phyloP scores from a whole-genome alignment of 2,888 invertebrate genomes.

The Phytoseiulus persimilis region DNA sequence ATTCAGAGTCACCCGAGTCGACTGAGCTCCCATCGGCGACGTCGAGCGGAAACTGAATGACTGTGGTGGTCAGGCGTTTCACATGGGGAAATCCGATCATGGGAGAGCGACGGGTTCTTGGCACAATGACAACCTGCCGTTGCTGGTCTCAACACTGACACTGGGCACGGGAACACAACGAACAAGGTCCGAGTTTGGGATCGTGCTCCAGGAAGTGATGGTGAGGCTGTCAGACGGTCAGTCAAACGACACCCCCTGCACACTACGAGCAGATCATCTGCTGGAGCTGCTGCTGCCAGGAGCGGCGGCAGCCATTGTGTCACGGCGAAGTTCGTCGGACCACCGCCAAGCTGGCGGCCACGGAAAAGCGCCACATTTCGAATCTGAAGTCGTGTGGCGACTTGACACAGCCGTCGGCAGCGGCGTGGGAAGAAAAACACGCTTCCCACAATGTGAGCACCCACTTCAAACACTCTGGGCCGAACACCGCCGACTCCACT shows the following conservation, averaged over 20 bases:
- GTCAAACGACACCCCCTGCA: background rate
- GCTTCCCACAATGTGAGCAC: background rate
- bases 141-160: background rate
- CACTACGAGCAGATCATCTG: background rate
- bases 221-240: background rate
- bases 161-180: background rate
- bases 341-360: background rate
- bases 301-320: constrained; percentile 5
- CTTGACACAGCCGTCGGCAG: background rate
- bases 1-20: background rate
- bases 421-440: background rate
- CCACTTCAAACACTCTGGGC: background rate
- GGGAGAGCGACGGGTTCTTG: background rate
- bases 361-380: background rate
- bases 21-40: background rate
- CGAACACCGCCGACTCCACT: background rate
- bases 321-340: background rate
- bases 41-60: background rate
- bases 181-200: background rate
- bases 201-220: background rate
- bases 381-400: background rate
- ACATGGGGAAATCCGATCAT: background rate
- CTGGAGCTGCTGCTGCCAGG: background rate
- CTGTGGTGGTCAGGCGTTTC: background rate
- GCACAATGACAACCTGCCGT: background rate